These are phyloP conservation scores for Drosophila eohydei DNA, from an alignment of 2,888 invertebrate genomes.

Conservation along the genomic window DNA sequence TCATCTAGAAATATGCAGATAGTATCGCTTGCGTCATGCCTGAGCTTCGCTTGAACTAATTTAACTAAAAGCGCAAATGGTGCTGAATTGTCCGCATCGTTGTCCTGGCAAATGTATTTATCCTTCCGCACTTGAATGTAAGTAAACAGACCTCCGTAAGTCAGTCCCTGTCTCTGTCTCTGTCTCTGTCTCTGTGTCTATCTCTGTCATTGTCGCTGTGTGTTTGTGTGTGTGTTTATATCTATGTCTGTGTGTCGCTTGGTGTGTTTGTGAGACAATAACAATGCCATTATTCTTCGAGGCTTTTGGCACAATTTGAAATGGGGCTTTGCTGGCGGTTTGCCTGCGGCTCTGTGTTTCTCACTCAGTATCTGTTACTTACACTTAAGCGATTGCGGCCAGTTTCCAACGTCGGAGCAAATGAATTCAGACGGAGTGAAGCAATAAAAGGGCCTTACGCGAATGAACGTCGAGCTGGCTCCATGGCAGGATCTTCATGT, in stretches of 20 bases:
- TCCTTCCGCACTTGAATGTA: conserved; percentile 50
- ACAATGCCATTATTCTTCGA: conserved; percentile 62
- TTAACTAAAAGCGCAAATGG: conserved; percentile 55
- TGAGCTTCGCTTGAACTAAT: conserved; percentile 33
- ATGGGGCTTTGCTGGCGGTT: conserved; percentile 61
- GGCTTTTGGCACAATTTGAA: conserved; percentile 61
- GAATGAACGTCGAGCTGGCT: background rate
- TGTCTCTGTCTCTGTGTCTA: background rate
- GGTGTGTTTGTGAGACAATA: conserved; percentile 49
- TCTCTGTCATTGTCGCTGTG: background rate
- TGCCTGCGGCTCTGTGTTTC: conserved; percentile 27
- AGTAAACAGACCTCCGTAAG: conserved; percentile 47
- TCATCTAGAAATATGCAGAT: background rate
- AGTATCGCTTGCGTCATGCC: background rate
- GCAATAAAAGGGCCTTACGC: conserved; percentile 16
- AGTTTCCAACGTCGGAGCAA: conserved; percentile 25
- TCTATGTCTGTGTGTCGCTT: conserved; percentile 14
- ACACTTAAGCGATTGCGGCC: conserved; percentile 63
- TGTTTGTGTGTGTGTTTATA: conserved; percentile 14
- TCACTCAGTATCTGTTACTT: conserved; percentile 30
- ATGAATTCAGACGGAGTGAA: conserved; percentile 26
- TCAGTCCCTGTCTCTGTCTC: conserved; percentile 2
- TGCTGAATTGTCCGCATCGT: conserved; percentile 52
- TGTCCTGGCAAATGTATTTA: conserved; percentile 56
- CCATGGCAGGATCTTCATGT: background rate